Conservation (phyloP, 2,888 invertebrate species). For the Busseola fusca region DNA sequence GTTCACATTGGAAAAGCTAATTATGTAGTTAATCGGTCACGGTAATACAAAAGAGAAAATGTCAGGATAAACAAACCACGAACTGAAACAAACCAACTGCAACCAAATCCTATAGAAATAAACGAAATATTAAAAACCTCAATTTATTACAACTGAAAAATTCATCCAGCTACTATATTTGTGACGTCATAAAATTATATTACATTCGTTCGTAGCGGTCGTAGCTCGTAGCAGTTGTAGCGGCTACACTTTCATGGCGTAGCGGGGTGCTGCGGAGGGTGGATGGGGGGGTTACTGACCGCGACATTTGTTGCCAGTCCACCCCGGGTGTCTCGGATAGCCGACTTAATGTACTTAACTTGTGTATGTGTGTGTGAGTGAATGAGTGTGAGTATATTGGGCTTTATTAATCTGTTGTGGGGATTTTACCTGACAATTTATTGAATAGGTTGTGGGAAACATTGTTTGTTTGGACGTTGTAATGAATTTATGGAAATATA, state of each 20-base stretch:
- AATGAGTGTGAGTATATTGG: slow-evolving; percentile 53
- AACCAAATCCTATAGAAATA: slow-evolving; percentile 26
- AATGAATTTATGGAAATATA: slow-evolving; percentile 8
- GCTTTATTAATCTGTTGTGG: slow-evolving; percentile 60
- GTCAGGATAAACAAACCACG: background rate
- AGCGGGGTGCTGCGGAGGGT: slow-evolving; percentile 65
- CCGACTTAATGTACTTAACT: slow-evolving; percentile 70
- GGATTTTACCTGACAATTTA: slow-evolving; percentile 60
- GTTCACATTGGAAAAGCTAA: background rate
- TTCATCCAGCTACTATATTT: slow-evolving; percentile 61
- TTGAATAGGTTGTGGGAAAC: slow-evolving; percentile 27
- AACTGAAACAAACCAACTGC: background rate
- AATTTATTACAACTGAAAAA: slow-evolving; percentile 59
- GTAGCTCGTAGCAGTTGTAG: slow-evolving; percentile 66
- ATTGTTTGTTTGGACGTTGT: slow-evolving; percentile 17
- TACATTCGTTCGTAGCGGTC: slow-evolving; percentile 61
- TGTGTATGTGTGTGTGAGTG: slow-evolving; percentile 58
- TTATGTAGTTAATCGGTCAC: background rate
- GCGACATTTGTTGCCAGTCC: slow-evolving; percentile 87
- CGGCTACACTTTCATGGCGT: slow-evolving; percentile 67
- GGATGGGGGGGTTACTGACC: slow-evolving; percentile 78
- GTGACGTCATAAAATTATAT: slow-evolving; percentile 65
- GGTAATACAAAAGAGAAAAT: background rate
- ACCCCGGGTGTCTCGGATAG: slow-evolving; percentile 71
- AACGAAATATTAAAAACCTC: slow-evolving; percentile 48